These are phyloP conservation scores for Pangasius mekongensis DNA, from an alignment of 2,797 vertebrate genomes.

Conservation along the genomic window DNA sequence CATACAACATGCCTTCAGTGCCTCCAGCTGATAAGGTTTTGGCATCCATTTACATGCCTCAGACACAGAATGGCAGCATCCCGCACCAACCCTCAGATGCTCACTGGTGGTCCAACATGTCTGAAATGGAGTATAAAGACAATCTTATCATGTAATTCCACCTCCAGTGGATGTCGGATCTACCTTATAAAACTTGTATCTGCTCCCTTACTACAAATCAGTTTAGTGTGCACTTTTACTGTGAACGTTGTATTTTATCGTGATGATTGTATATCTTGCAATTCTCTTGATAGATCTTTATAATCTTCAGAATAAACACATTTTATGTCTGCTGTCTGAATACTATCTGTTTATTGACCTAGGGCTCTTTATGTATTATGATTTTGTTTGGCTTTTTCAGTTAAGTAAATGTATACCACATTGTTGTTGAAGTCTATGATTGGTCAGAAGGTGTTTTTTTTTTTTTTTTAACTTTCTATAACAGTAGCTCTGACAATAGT, in stretches of 20 bases:
- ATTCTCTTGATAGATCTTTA: background rate
- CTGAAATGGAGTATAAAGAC: background rate
- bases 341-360: background rate
- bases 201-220: background rate
- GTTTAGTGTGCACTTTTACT: background rate
- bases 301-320: background rate
- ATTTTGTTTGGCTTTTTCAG: background rate
- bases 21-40: background rate
- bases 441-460: background rate
- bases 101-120: background rate
- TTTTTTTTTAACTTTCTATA: background rate
- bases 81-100: background rate
- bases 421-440: background rate
- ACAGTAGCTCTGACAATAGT: background rate
- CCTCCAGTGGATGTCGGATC: background rate
- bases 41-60: slow-evolving; percentile 11
- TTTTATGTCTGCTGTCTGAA: background rate
- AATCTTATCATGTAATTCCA: background rate
- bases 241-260: background rate
- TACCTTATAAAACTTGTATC: background rate
- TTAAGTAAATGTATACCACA: background rate
- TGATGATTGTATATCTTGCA: background rate
- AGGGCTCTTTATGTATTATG: background rate
- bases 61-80: slow-evolving; percentile 27
- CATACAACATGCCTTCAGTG: slow-evolving; percentile 24